Percentiles rank a stretch among this genome's conserved stretches.
These are phyloP conservation scores for Sinocyclocheilus rhinocerous DNA, from an alignment of 2,113 vertebrate genomes.

Conservation along the genomic window DNA sequence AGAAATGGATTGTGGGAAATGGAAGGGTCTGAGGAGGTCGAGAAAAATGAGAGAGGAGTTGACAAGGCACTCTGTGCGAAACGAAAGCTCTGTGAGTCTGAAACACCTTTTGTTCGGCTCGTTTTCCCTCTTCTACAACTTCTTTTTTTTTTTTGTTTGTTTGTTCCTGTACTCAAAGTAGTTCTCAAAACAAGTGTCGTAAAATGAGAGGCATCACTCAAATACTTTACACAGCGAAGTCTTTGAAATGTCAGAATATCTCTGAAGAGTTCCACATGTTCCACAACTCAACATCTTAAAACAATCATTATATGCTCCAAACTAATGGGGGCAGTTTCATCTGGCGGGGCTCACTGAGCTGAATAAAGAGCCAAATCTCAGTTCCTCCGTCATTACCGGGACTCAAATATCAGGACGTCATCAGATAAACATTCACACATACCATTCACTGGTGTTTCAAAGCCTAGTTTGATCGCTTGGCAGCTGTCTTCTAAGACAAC, in stretches of 20 bases:
- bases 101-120: constrained; percentile 11
- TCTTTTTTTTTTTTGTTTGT: background rate
- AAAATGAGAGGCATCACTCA: constrained; percentile 32
- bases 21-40: constrained; percentile 33
- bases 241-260: constrained; percentile 8
- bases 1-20: constrained; percentile 49
- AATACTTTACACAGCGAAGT: constrained; percentile 33
- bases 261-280: constrained; percentile 42
- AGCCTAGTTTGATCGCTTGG: background rate
- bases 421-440: constrained; percentile 21
- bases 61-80: constrained; percentile 66
- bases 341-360: constrained; percentile 38
- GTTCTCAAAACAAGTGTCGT: constrained; percentile 27
- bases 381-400: constrained; percentile 42
- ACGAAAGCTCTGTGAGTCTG: constrained; percentile 54
- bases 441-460: background rate
- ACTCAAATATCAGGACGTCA: constrained; percentile 19
- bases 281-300: constrained; percentile 29
- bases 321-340: constrained; percentile 54
- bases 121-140: background rate
- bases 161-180: constrained; percentile 42
- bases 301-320: constrained; percentile 40
- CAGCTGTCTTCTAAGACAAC: background rate
- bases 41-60: constrained; percentile 41
- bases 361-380: constrained; percentile 31